Conservation (phyloP, 2,797 vertebrate genomes). For the Cynopterus sphinx region DNA sequence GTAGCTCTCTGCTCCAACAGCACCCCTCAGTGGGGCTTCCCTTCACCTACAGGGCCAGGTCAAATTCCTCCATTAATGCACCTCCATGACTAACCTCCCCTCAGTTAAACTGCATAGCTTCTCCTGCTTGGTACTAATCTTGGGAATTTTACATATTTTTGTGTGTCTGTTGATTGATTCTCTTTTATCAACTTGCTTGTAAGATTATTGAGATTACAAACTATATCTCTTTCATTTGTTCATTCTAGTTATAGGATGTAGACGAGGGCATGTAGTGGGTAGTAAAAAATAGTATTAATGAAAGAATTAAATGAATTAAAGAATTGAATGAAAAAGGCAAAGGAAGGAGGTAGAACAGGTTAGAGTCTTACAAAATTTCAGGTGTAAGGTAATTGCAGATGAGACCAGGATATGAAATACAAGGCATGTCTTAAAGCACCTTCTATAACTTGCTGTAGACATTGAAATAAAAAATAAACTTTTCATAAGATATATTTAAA, state of each 20-base stretch:
- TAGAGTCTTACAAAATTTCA: background rate
- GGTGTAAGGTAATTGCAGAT: too few species aligned
- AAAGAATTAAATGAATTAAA: background rate
- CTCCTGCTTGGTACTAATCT: background rate
- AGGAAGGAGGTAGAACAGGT: background rate
- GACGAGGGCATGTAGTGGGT: background rate
- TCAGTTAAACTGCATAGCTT: background rate
- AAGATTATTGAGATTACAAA: background rate
- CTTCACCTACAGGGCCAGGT: background rate
- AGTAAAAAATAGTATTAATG: background rate
- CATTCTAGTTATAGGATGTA: background rate
- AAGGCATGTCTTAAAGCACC: background rate
- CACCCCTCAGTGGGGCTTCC: background rate
- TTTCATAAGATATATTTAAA: background rate
- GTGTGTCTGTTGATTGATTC: background rate
- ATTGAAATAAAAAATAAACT: conserved; percentile 32
- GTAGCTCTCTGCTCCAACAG: background rate
- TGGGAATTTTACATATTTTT: background rate
- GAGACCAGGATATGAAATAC: background rate
- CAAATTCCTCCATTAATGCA: background rate
- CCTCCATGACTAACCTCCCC: fast-evolving
- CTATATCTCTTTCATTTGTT: background rate
- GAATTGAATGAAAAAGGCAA: background rate
- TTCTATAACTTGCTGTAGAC: background rate
- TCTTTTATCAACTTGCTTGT: background rate